Base-by-base conservation (phyloP, 2,888 invertebrate genomes). In the Andricus curvator region DNA sequence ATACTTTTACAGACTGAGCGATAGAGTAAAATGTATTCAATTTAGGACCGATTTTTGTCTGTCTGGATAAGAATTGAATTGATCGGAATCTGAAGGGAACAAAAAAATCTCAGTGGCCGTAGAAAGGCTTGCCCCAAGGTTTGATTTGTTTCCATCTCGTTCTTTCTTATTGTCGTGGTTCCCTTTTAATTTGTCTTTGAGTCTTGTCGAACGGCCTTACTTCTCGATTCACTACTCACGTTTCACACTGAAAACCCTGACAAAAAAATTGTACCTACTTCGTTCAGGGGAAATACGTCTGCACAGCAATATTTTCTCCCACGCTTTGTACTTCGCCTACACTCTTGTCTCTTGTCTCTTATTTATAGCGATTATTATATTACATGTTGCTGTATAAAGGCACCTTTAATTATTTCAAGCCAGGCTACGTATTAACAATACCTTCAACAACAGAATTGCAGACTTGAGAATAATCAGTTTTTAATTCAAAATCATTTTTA, bases 311-410 rank as follows among this genome's bases (percentile, higher is more conserved):
- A 74, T 74, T 74, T 74, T 74, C 74, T 56, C 74, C 74, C 74
- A 74, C 74, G 74, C 51, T 33, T 74, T 37, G n/a, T 33, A 74
- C n/a, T 56, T 74, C 74, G 74, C 74, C 74, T 74, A 74, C 74
- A 74, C 74, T 68, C 56, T 74, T 51, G 70, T 29, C 70, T 68
- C 51, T 70, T 29, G 51, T 33, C 51, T 74, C 56, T 56, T 74
- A 74, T 74, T 74, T 74, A 74, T 74, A 74, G 74, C 74, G 74
- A 74, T 74, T 74, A 74, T 74, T 74, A 56, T 74, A 74, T 56
- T 74, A 33, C 74, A 74, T 20, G 74, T 56, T 74, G 48, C 70
- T 29, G 20, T 11, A 51, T 74, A 74, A 33, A 74, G 74, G 74
- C 74, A 74, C 51, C 51, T 56, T 74, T 74, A 74, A 74, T 74